Evolutionary conservation across 2,113 vertebrate species (phyloP).

Genomic region (rat (Rattus norvegicus)): DNA sequence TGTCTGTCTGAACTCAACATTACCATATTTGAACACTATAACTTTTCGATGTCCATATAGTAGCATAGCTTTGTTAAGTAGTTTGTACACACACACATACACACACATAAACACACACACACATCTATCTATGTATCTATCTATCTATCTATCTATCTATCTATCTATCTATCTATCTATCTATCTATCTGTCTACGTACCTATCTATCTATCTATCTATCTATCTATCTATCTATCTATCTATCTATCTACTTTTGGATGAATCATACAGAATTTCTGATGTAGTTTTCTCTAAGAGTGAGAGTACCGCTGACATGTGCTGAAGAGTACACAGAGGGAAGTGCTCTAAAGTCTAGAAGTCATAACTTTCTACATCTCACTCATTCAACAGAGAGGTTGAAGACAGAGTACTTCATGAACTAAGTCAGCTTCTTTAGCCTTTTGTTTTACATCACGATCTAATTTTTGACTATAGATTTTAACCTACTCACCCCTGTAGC

Average conservation of each 20-base stretch:
- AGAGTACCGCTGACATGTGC: neutral
- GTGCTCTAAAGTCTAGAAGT: neutral
- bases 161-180: no score
- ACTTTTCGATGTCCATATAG: slow-evolving; percentile 54
- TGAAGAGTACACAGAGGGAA: neutral
- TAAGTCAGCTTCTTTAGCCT: neutral
- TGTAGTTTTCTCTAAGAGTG: neutral
- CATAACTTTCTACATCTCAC: neutral
- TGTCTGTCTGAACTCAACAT: slow-evolving; percentile 64
- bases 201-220: no score
- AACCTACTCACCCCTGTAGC: neutral
- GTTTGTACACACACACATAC: neutral
- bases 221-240: no score
- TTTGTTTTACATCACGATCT: neutral
- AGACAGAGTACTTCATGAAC: neutral
- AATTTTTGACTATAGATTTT: neutral
- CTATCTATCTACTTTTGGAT: neutral
- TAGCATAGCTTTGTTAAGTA: neutral
- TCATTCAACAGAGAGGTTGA: neutral
- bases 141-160: no score
- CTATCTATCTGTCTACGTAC: no score
- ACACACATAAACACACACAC: no score
- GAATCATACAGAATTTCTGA: neutral
- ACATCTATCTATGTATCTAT: no score
- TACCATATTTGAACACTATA: neutral